phyloP scores from a whole-genome alignment of 2,888 invertebrate genomes.

The Philereme vetulata region DNA sequence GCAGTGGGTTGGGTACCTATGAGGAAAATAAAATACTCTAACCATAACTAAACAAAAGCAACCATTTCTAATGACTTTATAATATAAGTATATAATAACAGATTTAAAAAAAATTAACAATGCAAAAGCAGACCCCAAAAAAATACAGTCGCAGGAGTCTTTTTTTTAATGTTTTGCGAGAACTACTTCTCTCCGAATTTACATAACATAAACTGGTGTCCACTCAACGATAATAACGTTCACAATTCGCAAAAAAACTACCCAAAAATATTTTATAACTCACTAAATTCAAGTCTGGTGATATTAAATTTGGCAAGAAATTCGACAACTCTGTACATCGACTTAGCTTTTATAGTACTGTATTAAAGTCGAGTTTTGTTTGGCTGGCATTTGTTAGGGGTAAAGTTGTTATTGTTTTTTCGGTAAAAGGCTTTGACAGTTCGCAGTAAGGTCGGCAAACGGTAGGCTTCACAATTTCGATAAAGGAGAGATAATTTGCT shows the following conservation, averaged over 20 bases:
- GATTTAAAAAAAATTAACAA: neutral
- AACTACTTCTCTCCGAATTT: constrained; percentile 21
- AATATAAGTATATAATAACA: too few species aligned
- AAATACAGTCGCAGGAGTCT: neutral
- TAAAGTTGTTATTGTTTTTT: constrained; percentile 46
- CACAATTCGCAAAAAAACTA: constrained; percentile 48
- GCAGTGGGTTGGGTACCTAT: too few species aligned
- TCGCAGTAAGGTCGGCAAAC: constrained; percentile 77
- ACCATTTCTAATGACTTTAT: too few species aligned
- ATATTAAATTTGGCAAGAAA: constrained; percentile 60
- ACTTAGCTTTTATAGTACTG: constrained; percentile 16
- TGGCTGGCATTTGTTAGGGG: constrained; percentile 8
- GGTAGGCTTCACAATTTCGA: constrained; percentile 80
- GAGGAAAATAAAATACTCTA: too few species aligned
- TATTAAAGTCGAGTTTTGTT: constrained; percentile 39
- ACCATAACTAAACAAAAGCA: too few species aligned
- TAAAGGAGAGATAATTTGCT: constrained; percentile 65
- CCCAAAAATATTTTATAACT: constrained; percentile 69
- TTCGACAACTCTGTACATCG: neutral
- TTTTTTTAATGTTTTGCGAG: constrained; percentile 23
- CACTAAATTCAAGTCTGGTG: constrained; percentile 73
- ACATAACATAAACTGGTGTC: constrained; percentile 32
- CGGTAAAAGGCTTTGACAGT: constrained; percentile 77
- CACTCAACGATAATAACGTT: constrained; percentile 44
- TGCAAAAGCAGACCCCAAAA: neutral